Evolutionary conservation across 1,140 invertebrate species (phyloP).

Genomic region (Papilio aristodemus): DNA sequence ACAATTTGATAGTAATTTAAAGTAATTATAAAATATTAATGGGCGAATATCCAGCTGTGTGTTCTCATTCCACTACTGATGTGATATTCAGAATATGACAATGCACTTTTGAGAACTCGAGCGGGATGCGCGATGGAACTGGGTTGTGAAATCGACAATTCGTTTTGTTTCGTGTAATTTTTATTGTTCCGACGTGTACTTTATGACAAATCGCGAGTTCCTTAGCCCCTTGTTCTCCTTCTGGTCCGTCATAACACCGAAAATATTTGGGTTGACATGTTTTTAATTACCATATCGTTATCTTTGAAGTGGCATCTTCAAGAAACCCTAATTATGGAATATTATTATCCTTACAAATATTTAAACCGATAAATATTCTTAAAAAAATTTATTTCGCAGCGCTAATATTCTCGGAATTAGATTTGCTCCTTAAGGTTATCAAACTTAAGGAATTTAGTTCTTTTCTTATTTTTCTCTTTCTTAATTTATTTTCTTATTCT

Average conservation of each 20-base stretch:
- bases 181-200: constrained; percentile 34
- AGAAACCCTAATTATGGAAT: constrained; percentile 10
- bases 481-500: too few species aligned
- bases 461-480: too few species aligned
- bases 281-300: constrained; percentile 13
- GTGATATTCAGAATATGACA: constrained; percentile 65
- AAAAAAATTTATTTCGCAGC: too few species aligned
- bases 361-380: constrained; percentile 5
- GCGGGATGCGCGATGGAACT: constrained; percentile 57
- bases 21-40: constrained; percentile 10
- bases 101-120: constrained; percentile 58
- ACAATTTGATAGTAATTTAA: too few species aligned
- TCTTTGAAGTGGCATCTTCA: constrained; percentile 19
- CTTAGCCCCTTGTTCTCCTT: constrained; percentile 22
- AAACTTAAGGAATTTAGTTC: too few species aligned
- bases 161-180: constrained; percentile 40
- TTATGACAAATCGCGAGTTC: constrained; percentile 22
- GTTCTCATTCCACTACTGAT: constrained; percentile 43
- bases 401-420: too few species aligned
- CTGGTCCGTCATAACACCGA: not conserved
- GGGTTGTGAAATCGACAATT: constrained; percentile 55
- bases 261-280: constrained; percentile 28
- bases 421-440: too few species aligned
- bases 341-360: not conserved
- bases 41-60: constrained; percentile 37